phyloP scores from a whole-genome alignment of 1,140 invertebrate genomes.

The Eurosta solidaginis region DNA sequence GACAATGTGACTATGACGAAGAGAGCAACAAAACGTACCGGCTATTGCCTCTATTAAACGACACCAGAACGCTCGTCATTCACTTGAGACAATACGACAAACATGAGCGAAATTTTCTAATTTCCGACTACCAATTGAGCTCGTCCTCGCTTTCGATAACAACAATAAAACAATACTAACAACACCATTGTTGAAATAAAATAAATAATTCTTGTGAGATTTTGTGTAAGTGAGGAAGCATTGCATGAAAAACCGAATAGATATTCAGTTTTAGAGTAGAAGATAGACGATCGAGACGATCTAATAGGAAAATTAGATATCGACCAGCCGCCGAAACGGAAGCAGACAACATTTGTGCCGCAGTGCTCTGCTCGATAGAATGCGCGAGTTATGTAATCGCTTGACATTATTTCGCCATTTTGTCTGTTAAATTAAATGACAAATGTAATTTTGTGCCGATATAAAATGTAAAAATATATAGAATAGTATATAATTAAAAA shows the following conservation, averaged over 20 bases:
- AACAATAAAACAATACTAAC: neutral
- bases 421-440: conserved; percentile 26
- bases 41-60: neutral
- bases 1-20: too few species aligned
- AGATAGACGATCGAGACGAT: conserved; percentile 53
- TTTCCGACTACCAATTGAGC: neutral
- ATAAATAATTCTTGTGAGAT: neutral
- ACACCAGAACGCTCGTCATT: neutral
- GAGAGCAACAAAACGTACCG: too few species aligned
- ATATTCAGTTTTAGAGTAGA: conserved; percentile 55
- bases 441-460: conserved; percentile 24
- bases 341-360: conserved; percentile 33
- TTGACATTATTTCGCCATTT: conserved; percentile 29
- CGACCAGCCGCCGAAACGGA: conserved; percentile 21
- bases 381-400: conserved; percentile 35
- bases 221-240: neutral
- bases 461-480: too few species aligned
- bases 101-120: conserved; percentile 13
- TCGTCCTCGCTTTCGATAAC: neutral
- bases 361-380: conserved; percentile 8
- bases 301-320: neutral
- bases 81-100: neutral
- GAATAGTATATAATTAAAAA: too few species aligned
- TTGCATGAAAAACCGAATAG: conserved; percentile 13
- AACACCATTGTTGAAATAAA: neutral